Percentiles rank a stretch among this genome's conserved stretches.
Evolutionary conservation across 2,888 invertebrate genomes (phyloP).

Genomic region (Leptopterna dolabrata): DNA sequence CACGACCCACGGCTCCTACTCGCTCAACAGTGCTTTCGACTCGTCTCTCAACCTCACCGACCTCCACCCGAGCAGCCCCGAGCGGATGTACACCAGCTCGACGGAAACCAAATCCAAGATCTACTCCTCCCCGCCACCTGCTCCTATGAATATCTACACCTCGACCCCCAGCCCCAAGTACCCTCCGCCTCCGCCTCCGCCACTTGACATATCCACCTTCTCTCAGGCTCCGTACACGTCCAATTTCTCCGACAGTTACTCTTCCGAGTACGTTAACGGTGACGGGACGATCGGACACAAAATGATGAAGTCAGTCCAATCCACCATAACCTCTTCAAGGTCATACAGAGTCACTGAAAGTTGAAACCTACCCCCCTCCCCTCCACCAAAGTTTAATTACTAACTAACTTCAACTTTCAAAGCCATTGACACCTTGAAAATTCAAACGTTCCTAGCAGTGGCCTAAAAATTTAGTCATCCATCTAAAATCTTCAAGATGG

Average conservation of each 20-base stretch:
- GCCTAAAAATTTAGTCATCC: background rate
- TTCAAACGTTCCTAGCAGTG: conserved; percentile 5
- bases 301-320: conserved; percentile 56
- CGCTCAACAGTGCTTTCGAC: conserved; percentile 44
- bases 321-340: conserved; percentile 56
- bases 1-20: conserved; percentile 53
- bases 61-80: conserved; percentile 29
- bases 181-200: conserved; percentile 50
- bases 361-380: no score
- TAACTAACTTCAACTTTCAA: background rate
- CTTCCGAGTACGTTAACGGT: conserved; percentile 54
- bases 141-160: conserved; percentile 18
- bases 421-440: no score
- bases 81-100: conserved; percentile 60
- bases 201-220: conserved; percentile 25
- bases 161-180: conserved; percentile 49
- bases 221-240: conserved; percentile 27
- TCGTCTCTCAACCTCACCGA: conserved; percentile 39
- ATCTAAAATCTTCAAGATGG: background rate
- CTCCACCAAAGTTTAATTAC: conserved; percentile 13
- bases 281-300: conserved; percentile 44
- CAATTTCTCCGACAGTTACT: conserved; percentile 41
- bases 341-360: conserved; percentile 57
- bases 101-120: conserved; percentile 60
- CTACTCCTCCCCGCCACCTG: conserved; percentile 41